Conservation (phyloP, 2,113 vertebrate genomes). For the Heterotilapia buettikoferi region DNA sequence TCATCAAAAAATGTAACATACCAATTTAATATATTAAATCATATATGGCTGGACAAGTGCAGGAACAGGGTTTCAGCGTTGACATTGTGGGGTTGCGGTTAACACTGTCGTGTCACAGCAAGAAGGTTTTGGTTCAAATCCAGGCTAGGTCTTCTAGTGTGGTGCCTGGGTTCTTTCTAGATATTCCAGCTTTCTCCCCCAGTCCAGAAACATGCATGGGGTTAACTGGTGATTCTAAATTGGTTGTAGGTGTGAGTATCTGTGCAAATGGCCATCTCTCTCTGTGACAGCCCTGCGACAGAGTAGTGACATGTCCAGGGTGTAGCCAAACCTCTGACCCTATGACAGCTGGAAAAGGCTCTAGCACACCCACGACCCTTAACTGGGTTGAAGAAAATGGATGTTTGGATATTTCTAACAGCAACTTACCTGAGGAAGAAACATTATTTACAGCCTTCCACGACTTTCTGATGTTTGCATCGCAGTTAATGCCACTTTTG, state of each 20-base stretch:
- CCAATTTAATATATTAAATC: neutral
- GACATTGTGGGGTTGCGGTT: neutral
- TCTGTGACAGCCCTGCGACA: neutral
- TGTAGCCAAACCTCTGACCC: neutral
- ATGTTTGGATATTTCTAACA: neutral
- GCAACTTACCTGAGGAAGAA: constrained; percentile 73
- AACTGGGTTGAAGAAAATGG: neutral
- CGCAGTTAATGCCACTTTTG: constrained; percentile 77
- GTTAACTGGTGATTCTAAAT: neutral
- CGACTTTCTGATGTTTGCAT: constrained; percentile 79
- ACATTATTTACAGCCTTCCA: constrained; percentile 83
- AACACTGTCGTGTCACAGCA: neutral
- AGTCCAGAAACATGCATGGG: neutral
- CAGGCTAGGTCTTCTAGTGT: neutral
- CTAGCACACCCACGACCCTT: neutral
- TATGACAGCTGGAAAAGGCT: neutral
- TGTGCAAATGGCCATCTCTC: neutral
- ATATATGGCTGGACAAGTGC: neutral
- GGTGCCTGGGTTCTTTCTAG: neutral
- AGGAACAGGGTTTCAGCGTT: neutral
- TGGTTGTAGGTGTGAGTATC: neutral
- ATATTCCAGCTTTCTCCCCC: neutral
- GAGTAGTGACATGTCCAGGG: neutral
- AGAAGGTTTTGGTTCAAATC: neutral
- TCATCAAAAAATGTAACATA: neutral